These are phyloP conservation scores for Antrozous pallidus DNA, from an alignment of 2,797 vertebrate genomes.

Conservation along the genomic window DNA sequence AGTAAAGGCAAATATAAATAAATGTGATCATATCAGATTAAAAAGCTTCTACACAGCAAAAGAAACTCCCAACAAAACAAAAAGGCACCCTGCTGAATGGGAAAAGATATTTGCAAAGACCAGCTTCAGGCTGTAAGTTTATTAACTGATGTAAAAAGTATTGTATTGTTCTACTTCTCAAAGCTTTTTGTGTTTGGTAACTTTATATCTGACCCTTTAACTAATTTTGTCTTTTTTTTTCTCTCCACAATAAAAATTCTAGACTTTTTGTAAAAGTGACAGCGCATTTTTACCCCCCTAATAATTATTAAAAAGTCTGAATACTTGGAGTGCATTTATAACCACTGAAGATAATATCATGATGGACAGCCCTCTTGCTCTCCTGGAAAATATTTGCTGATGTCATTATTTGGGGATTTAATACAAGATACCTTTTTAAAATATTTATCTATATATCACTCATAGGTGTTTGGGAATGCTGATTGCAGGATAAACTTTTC, in stretches of 20 bases:
- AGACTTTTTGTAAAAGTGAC: not conserved
- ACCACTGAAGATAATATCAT: not conserved
- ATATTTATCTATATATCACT: not conserved
- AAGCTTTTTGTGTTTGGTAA: not conserved
- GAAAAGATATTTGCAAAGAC: not conserved
- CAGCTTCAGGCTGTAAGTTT: not conserved
- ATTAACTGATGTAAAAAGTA: not conserved
- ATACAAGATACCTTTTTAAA: not conserved
- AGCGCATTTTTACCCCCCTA: not conserved
- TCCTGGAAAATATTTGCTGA: not conserved
- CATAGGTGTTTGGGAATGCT: not conserved
- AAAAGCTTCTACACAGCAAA: not conserved
- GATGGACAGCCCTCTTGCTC: not conserved
- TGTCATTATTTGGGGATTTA: not conserved
- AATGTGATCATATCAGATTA: not conserved
- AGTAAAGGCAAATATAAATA: not conserved
- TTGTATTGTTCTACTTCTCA: not conserved
- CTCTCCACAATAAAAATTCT: not conserved
- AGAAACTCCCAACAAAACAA: not conserved
- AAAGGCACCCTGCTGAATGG: not conserved
- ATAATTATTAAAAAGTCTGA: not conserved
- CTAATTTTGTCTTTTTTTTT: not conserved
- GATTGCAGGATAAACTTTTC: not conserved
- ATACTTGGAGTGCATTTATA: not conserved
- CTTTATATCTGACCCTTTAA: not conserved